Base-by-base conservation (phyloP, 2,888 invertebrate species). In the Leptothorax acervorum region DNA sequence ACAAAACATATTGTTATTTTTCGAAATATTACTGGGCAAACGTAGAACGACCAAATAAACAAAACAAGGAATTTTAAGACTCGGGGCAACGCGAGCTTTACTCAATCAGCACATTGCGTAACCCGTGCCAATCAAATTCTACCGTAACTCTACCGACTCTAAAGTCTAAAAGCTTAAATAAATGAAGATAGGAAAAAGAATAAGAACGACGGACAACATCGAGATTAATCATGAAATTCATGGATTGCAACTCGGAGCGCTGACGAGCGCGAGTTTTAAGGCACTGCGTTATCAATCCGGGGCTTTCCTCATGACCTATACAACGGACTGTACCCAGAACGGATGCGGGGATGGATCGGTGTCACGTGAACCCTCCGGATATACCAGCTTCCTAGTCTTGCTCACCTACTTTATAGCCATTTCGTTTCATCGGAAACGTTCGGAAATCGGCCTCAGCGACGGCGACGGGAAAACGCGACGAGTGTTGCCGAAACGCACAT, bases 361-460 rank as follows among this genome's bases (percentile, higher is more conserved):
- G 94, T 94, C 94, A 94, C 94, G 94, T 94, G 93, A 92, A 94
- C 93, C 93, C 94, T 94, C 94, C 94, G 94, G 94, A 94, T 94
- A 94, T 93, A 94, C 91, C 92, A 92, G 93, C 94, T 94, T 94
- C 94, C 94, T 93, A 93, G 93, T 92, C 92, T 93, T 93, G 92
- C 94, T 93, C 94, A 93, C 93, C 93, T 93, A 93, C 91, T 93
- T 93, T 92, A 92, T 92, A 87, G 81, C 89, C 83, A 90, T 91
- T 91, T 88, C 88, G 89, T 88, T 88, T 89, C 85, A 82, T 89
- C 87, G 73, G 85, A 89, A 89, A 90, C 66, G 83, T 63, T 81
- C 83, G 66, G 85, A 89, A 84, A 82, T 87, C 66, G 31, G 66
- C 57, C n/a, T 6, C 31, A 53, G 62, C 23, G 23, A 2, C 23